phyloP scores from a whole-genome alignment of 2,113 vertebrate genomes.

The Corvus hawaiiensis region DNA sequence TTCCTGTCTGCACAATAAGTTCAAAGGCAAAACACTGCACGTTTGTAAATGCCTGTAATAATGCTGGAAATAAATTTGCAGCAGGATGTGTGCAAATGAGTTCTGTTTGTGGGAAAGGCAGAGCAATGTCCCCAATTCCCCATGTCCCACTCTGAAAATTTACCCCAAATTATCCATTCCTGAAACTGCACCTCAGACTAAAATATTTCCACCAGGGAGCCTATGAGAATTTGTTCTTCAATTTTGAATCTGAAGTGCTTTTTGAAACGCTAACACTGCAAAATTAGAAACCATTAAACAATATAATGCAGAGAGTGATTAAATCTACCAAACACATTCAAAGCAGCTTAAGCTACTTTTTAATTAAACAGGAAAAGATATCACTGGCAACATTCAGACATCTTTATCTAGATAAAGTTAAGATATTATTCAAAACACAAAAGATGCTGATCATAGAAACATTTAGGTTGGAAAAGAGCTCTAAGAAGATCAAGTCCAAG shows the following conservation, averaged over 20 bases:
- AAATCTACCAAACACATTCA: constrained; percentile 74
- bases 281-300: constrained; percentile 80
- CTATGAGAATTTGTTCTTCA: constrained; percentile 68
- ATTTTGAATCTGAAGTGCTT: constrained; percentile 72
- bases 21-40: constrained; percentile 17
- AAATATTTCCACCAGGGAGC: constrained; percentile 66
- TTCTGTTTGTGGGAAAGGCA: constrained; percentile 38
- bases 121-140: constrained; percentile 58
- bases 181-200: constrained; percentile 73
- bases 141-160: constrained; percentile 62
- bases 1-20: constrained; percentile 11
- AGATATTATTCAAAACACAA: constrained; percentile 59
- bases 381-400: constrained; percentile 73
- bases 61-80: constrained; percentile 45
- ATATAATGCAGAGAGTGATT: constrained; percentile 76
- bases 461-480: neutral
- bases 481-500: neutral
- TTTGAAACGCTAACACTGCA: constrained; percentile 71
- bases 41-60: constrained; percentile 38
- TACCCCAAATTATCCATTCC: constrained; percentile 68
- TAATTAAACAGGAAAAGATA: constrained; percentile 79
- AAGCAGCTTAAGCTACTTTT: constrained; percentile 77
- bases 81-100: constrained; percentile 51
- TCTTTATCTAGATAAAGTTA: constrained; percentile 69
- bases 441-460: neutral